Evolutionary conservation across 2,113 vertebrate genomes (phyloP), one percentile per base, ranked within the genome.

Genomic region (Pygoscelis antarcticus): DNA sequence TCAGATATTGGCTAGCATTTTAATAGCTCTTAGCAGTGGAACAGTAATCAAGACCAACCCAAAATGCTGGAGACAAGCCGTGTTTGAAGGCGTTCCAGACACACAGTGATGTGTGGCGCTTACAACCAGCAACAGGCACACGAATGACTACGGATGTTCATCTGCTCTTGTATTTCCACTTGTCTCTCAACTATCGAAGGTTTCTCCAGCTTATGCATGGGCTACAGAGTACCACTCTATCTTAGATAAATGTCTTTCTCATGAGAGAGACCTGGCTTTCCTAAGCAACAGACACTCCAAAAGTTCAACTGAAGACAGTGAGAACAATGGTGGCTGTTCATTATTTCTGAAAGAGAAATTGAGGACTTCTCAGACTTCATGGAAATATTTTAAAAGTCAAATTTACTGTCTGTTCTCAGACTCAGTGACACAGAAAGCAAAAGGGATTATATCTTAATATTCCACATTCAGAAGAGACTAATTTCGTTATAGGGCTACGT

Each of bases 141-240:
- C 3, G 10, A 78, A 38, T 10, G 1, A 54, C 25, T 49, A 42
- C 0, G 0, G 49, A 36, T 42, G 17, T 44, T 54, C 8, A 9
- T 72, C 79, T 72, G 21, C 21, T 65, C 16, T 27, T 62, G 2
- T 49, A 42, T 26, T 90, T 91, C 78, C 38, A 58, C n/a, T 93
- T 55, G 14, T 38, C 44, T 60, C 40, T 42, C 49, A 34, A 26
- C 8, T 54, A 10, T 10, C 2, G 1, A 64, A 38, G 21, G 11
- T 55, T 71, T 55, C 55, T 66, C 52, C 27, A 64, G n/a, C 13
- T n/a, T 46, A 23, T 4, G 15, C 22, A 18, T 9, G 15, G 21
- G 10, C 18, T 80, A 71, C 61, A 87, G 47, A 75, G 64, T 49
- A 55, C 15, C 20, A 54, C 34, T 60, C 18, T 42, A 16, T 40